Base-by-base conservation (phyloP, 2,888 invertebrate species). In the Hetaerina titia region DNA sequence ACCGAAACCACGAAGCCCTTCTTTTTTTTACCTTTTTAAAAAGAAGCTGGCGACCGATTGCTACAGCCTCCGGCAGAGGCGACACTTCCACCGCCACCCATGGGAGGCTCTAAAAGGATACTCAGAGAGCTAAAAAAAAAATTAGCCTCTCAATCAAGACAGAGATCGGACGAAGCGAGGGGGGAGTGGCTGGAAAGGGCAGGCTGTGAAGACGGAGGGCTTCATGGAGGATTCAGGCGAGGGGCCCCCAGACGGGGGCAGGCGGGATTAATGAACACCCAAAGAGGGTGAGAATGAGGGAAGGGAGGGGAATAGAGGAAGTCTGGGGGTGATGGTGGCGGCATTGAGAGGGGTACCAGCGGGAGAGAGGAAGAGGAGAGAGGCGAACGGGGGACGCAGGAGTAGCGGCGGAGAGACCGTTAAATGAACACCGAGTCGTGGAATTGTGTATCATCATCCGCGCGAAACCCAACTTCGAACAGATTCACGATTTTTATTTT, bases 251-350 rank as follows among this genome's bases (percentile, higher is more conserved):
- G 45, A 45, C 45, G 9, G 31, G 25, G 31, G 81, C 81, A 31
- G 81, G 31, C 31, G 81, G 81, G 81, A 81, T 81, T 81, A 81
- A 81, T 81, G 81, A 81, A 81, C 81, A 81, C 13, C 25, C 9
- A n/a, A 22, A n/a, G 69, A n/a, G 69, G 31, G 31, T 13, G 81
- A 31, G 11, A 25, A 81, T 25, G 8, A 25, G 11, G 8, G 25
- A 31, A n/a, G 31, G 31, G 81, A 8, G 31, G 81, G 11, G 25
- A 31, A 2, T 11, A 1, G 9, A 2, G 69, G 22, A n/a, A n/a
- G n/a, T 15, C 69, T 19, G 7, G 69, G 69, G 8, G 69, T n/a
- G 63, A 19, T 9, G 63, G 15, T 19, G 17, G 19, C 63, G 15
- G 63, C 9, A 19, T 15, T 4, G 5, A 63, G 0, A 0, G 60